Conservation (phyloP, 2,797 vertebrate genomes). For the Meda fulgida region DNA sequence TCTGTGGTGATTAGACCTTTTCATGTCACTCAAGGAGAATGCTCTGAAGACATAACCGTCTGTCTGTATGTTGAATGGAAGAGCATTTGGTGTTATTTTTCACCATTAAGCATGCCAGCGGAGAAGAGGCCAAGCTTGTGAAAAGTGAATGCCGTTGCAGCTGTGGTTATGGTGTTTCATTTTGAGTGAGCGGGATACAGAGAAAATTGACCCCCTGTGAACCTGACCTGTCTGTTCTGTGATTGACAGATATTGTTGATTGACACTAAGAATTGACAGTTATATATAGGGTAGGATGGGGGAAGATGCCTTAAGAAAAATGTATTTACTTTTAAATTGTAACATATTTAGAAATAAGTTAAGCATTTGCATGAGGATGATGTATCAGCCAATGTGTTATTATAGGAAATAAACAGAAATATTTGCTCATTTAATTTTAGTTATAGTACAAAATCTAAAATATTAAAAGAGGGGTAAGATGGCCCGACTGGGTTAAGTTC, state of each 20-base stretch:
- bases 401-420: too few relatives aligned
- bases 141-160: slow-evolving; percentile 44
- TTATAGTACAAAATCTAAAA: background rate
- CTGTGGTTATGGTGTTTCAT: slow-evolving; percentile 41
- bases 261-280: slow-evolving; percentile 1
- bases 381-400: too few relatives aligned
- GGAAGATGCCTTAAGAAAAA: background rate
- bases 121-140: slow-evolving; percentile 48
- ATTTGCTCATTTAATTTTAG: too few relatives aligned
- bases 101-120: slow-evolving; percentile 37
- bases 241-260: slow-evolving; percentile 10
- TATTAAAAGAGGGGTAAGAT: background rate
- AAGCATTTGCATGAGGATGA: background rate
- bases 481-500: too few relatives aligned
- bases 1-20: slow-evolving; percentile 44
- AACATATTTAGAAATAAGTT: background rate
- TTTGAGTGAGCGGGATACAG: slow-evolving; percentile 11
- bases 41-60: slow-evolving; percentile 47
- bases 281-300: background rate
- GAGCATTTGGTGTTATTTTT: slow-evolving; percentile 44
- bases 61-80: slow-evolving; percentile 29
- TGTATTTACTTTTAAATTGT: background rate
- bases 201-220: slow-evolving; percentile 5
- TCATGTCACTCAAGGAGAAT: slow-evolving; percentile 43
- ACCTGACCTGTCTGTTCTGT: slow-evolving; percentile 8